phyloP scores from a whole-genome alignment of 2,888 invertebrate genomes.

The Drosophila basisetae region DNA sequence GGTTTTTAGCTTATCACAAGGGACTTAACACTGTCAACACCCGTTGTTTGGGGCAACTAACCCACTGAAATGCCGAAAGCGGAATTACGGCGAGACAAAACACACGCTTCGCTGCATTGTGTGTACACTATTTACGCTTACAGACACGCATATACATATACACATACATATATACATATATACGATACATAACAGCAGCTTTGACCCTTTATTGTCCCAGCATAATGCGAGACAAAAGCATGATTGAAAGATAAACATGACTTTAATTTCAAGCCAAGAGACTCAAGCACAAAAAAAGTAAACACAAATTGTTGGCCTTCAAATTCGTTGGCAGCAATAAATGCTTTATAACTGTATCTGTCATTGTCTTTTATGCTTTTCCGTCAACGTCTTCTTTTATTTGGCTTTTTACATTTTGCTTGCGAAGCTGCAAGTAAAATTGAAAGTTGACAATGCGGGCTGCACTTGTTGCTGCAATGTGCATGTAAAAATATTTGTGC shows the following conservation, averaged over 20 bases:
- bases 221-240: conserved; percentile 28
- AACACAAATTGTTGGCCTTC: conserved; percentile 35
- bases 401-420: conserved; percentile 25
- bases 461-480: conserved; percentile 42
- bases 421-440: conserved; percentile 9
- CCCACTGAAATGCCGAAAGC: neutral
- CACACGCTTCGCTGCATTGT: conserved; percentile 57
- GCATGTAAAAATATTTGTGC: conserved; percentile 49
- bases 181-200: neutral
- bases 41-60: conserved; percentile 8
- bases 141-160: neutral
- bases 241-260: conserved; percentile 63
- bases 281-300: conserved; percentile 26
- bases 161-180: neutral
- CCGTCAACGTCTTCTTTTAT: neutral
- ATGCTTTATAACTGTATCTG: neutral
- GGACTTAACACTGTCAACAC: conserved; percentile 33
- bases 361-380: neutral
- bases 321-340: conserved; percentile 9
- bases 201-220: neutral
- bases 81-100: conserved; percentile 27
- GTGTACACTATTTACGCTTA: conserved; percentile 30
- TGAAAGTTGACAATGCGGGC: conserved; percentile 41
- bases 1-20: conserved; percentile 25
- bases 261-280: conserved; percentile 53